Percentiles rank a stretch among this genome's conserved stretches.
Conservation (phyloP, 1,140 invertebrate genomes). For the Drosophila melanica region DNA sequence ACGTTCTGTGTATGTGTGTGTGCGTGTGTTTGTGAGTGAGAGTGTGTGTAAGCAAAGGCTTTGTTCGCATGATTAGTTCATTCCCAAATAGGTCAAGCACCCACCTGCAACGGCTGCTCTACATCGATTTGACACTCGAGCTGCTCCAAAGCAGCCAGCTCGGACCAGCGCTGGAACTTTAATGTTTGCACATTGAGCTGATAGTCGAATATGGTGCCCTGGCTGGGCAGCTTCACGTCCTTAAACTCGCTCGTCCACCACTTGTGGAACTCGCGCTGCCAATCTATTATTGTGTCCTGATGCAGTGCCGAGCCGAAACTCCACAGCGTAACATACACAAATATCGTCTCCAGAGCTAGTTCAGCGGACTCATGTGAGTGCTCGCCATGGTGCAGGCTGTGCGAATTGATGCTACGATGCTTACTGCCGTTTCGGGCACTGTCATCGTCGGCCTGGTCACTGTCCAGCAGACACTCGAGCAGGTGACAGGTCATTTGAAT, state of each 20-base stretch:
- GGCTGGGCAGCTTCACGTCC: slow-evolving; percentile 93
- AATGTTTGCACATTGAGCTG: slow-evolving; percentile 94
- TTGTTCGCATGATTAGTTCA: slow-evolving; percentile 57
- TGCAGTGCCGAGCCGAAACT: slow-evolving; percentile 96
- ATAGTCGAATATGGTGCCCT: slow-evolving; percentile 94
- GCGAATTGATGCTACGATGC: slow-evolving; percentile 33
- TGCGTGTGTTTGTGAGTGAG: slow-evolving; percentile 6
- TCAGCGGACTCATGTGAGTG: slow-evolving; percentile 62
- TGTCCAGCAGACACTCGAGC: slow-evolving; percentile 92
- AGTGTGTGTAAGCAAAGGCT: slow-evolving; percentile 28
- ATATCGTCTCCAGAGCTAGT: slow-evolving; percentile 90
- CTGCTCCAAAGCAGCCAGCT: slow-evolving; percentile 88
- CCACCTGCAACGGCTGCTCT: slow-evolving; percentile 89
- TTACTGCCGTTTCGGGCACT: not conserved
- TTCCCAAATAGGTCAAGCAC: slow-evolving; percentile 36
- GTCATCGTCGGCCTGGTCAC: slow-evolving; percentile 26
- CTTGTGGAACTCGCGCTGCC: slow-evolving; percentile 94
- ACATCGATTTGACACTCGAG: slow-evolving; percentile 89
- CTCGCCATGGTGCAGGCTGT: slow-evolving; percentile 68
- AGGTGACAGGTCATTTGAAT: slow-evolving; percentile 95
- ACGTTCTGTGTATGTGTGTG: slow-evolving; percentile 85
- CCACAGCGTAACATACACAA: slow-evolving; percentile 96
- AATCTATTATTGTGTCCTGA: slow-evolving; percentile 94
- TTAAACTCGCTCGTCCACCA: slow-evolving; percentile 95
- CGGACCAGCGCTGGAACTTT: slow-evolving; percentile 93